Evolutionary conservation across 2,113 vertebrate genomes (phyloP).

Genomic region (Lagopus leucura): DNA sequence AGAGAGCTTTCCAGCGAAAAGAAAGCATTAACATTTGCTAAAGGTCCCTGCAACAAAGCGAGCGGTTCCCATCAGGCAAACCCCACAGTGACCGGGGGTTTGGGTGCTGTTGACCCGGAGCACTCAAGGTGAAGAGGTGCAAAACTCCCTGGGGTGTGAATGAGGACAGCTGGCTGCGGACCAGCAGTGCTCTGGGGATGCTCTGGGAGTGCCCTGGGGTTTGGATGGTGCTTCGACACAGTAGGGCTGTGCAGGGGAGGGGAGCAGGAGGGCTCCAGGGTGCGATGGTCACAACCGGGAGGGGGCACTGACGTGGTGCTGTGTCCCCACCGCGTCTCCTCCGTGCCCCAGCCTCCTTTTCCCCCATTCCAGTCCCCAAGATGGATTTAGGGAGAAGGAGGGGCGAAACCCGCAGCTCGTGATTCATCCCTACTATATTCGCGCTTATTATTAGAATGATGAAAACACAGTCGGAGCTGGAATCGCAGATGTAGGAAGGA

Average conservation of each 20-base stretch:
- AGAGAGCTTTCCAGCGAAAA: conserved; percentile 48
- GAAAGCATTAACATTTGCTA: conserved; percentile 72
- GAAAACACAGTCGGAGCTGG: conserved; percentile 61
- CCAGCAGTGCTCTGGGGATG: not conserved
- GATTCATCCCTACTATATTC: conserved; percentile 71
- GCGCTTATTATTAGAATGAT: conserved; percentile 69
- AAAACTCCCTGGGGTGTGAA: not conserved
- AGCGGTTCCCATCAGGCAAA: conserved; percentile 44
- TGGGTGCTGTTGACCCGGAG: not conserved
- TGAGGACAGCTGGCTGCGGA: not conserved
- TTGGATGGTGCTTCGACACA: not conserved
- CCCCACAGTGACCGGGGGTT: not conserved
- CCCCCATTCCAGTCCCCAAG: not conserved
- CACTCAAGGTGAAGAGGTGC: not conserved
- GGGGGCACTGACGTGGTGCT: not conserved
- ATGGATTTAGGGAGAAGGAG: conserved; percentile 22
- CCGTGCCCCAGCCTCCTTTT: not conserved
- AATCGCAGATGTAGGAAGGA: conserved; percentile 65
- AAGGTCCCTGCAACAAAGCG: conserved; percentile 56
- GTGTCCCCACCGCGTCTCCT: not conserved
- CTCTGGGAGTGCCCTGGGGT: not conserved
- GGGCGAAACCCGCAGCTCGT: conserved; percentile 24
- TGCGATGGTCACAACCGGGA: too few relatives aligned
- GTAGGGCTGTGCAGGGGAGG: fast-evolving
- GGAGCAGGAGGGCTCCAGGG: not conserved